Percentiles rank a stretch among this genome's conserved stretches.
Conservation (phyloP, 2,113 vertebrate species). For the Lasiurus cinereus region DNA sequence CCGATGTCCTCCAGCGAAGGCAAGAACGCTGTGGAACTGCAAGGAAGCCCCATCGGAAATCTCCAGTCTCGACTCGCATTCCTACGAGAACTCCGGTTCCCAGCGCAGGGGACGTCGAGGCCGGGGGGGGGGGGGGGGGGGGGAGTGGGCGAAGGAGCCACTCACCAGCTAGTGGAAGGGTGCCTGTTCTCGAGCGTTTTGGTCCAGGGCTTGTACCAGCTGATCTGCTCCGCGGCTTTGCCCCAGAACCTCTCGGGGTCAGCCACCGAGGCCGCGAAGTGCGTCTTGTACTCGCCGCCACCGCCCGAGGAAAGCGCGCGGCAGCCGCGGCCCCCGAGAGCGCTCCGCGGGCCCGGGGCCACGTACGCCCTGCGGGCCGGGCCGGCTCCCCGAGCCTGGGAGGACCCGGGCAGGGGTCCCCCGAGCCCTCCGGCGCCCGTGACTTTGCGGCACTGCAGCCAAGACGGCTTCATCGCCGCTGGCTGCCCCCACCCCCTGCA, state of each 20-base stretch:
- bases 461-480: slow-evolving; percentile 73
- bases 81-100: not conserved
- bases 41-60: not conserved
- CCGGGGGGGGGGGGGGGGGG: rapidly evolving
- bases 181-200: slow-evolving; percentile 80
- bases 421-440: slow-evolving; percentile 73
- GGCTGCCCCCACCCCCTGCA: not conserved
- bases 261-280: slow-evolving; percentile 79
- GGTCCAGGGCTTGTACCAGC: slow-evolving; percentile 88
- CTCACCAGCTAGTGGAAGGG: slow-evolving; percentile 85
- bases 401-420: slow-evolving; percentile 60
- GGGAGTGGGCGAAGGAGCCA: not conserved
- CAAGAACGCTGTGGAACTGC: not conserved
- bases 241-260: slow-evolving; percentile 87
- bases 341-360: not conserved
- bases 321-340: not conserved
- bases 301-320: not conserved
- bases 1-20: not conserved
- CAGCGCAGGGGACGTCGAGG: not conserved
- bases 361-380: not conserved
- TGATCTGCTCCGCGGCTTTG: slow-evolving; percentile 83
- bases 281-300: slow-evolving; percentile 74
- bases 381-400: not conserved
- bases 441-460: slow-evolving; percentile 79
- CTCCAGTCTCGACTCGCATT: not conserved